A percentile compares a stretch with the other conserved stretches of the same genome.
phyloP scores from a whole-genome alignment of 2,113 vertebrate genomes.

The Mastomys natalensis region DNA sequence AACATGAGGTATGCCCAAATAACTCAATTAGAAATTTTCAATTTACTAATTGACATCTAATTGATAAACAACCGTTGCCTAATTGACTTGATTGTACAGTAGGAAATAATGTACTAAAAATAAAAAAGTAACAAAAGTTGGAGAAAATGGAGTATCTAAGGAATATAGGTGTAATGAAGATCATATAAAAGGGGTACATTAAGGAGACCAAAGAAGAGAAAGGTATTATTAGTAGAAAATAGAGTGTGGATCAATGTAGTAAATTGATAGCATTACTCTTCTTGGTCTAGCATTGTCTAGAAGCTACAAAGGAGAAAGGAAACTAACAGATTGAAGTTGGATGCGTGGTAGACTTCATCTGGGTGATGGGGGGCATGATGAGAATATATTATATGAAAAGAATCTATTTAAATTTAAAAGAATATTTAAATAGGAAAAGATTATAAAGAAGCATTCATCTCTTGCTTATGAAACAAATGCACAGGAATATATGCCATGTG shows the following conservation, averaged over 20 bases:
- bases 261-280: background rate
- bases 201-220: background rate
- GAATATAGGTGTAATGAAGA: background rate
- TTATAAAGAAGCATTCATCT: background rate
- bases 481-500: background rate
- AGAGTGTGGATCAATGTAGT: background rate
- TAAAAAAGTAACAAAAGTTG: background rate
- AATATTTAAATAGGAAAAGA: background rate
- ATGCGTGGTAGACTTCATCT: background rate
- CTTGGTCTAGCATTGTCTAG: background rate
- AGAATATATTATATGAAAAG: background rate
- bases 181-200: background rate
- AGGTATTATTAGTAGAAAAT: background rate
- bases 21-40: background rate
- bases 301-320: background rate
- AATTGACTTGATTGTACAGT: background rate
- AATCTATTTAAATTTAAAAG: background rate
- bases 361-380: too few species aligned
- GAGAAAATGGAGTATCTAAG: background rate
- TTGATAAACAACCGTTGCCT: background rate
- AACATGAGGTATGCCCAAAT: background rate
- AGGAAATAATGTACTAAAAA: background rate
- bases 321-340: background rate
- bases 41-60: background rate
- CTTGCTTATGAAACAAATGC: background rate